These are phyloP conservation scores for Syngnathus acus DNA, from an alignment of 2,797 vertebrate genomes.

Conservation along the genomic window DNA sequence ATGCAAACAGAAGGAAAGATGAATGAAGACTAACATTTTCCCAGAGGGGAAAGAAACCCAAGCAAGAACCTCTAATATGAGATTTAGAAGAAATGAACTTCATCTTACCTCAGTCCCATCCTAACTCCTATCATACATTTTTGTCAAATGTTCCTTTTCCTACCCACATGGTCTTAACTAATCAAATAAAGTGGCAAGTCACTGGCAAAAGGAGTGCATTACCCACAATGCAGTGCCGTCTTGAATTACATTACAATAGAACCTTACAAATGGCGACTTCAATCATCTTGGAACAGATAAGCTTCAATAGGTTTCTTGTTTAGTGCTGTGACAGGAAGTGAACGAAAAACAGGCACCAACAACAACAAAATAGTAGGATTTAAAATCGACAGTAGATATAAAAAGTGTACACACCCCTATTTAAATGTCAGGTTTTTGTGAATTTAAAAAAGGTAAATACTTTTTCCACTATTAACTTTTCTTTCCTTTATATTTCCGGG, in stretches of 20 bases:
- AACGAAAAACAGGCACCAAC: too few relatives aligned
- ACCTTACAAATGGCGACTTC: not conserved
- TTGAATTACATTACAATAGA: not conserved
- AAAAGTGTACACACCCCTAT: too few relatives aligned
- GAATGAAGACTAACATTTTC: not conserved
- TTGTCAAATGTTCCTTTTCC: not conserved
- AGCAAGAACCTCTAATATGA: not conserved
- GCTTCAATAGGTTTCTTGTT: not conserved
- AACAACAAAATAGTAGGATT: too few relatives aligned
- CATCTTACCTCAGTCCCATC: not conserved
- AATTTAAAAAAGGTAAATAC: too few relatives aligned
- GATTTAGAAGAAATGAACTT: not conserved
- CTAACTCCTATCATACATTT: not conserved
- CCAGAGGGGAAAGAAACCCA: not conserved
- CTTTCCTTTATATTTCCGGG: too few relatives aligned
- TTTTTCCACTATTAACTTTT: too few relatives aligned
- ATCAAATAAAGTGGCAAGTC: not conserved
- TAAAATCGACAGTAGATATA: too few relatives aligned
- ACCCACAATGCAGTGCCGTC: not conserved
- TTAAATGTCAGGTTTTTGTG: too few relatives aligned
- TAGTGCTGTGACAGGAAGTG: not conserved
- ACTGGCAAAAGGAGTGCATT: not conserved
- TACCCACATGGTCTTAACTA: not conserved
- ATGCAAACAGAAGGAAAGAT: not conserved
- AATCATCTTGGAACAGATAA: not conserved